Conservation (phyloP, 1,140 invertebrate species). For the Notospermus geniculatus region DNA sequence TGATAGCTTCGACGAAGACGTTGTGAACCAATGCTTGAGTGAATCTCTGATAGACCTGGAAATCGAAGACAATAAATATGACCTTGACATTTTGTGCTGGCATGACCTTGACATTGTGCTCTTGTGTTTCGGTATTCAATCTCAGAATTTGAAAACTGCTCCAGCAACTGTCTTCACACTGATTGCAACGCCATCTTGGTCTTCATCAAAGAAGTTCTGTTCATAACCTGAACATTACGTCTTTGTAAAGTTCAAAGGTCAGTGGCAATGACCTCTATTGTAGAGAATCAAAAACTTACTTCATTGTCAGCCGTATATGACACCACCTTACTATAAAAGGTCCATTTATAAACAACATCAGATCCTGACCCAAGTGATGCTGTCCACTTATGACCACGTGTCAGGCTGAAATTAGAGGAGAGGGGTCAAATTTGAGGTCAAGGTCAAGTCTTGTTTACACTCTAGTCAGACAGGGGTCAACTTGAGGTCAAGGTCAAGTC, state of each 20-base stretch:
- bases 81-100: neutral
- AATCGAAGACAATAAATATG: too few species aligned
- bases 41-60: neutral
- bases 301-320: conserved; percentile 1
- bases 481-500: too few species aligned
- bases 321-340: neutral
- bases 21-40: neutral
- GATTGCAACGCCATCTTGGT: too few species aligned
- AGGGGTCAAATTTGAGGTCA: too few species aligned
- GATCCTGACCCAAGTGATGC: neutral
- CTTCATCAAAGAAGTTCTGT: too few species aligned
- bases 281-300: conserved; percentile 8
- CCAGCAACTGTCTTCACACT: too few species aligned
- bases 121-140: neutral
- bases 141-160: neutral
- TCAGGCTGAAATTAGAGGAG: conserved; percentile 2
- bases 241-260: too few species aligned
- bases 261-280: too few species aligned
- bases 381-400: neutral
- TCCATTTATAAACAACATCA: conserved; percentile 1
- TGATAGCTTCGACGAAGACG: neutral
- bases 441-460: neutral
- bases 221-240: too few species aligned
- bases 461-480: neutral
- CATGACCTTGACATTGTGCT: neutral